Base-by-base conservation (phyloP, 2,888 invertebrate species). In the Amaurobius ferox region DNA sequence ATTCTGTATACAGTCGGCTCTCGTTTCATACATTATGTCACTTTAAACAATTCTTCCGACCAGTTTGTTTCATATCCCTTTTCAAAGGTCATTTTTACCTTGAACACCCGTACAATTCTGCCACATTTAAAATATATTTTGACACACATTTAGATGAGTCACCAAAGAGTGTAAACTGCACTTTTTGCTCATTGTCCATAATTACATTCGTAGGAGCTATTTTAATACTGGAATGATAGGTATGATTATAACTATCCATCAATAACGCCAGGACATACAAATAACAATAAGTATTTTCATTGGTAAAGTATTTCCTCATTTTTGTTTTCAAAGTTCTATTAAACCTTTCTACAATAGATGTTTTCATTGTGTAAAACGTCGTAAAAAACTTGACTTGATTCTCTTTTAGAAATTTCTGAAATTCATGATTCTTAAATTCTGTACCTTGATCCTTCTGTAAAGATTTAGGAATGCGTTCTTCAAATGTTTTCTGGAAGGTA, bases 291-390 rank as follows among this genome's bases (percentile, higher is more conserved):
- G 39, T 62, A 89, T 91, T 6, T 28, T n/a, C 0, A 62, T n/a
- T 26, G 1, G 62, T 62, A 29, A 62, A 62, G 29, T 62, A 62
- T 62, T 62, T 62, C 62, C 62, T 23, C 26, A 28, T 61, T 61
- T 61, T 88, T 40, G 88, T 88, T 86, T 90, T 90, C 13, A 91
- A 55, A 7, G 90, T 91, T 77, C 90, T 70, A 86, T 90, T 89
- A 13, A 90, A 90, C 7, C 91, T 72, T 88, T 91, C 90, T 0
- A 90, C 89, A 5, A 90, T 83, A 0, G 88, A 86, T 0, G 90
- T 89, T 87, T 91, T 91, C 3, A 89, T 89, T 35, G 90, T 88
- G 81, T 90, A 89, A 13, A 88, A 81, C 0, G 90, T 89, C 1
- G 88, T 89, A 39, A 89, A 89, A 88, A 88, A 90, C 40, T 87